Base-by-base conservation (phyloP, 2,888 invertebrate species). In the Tanaodytes sp. region DNA sequence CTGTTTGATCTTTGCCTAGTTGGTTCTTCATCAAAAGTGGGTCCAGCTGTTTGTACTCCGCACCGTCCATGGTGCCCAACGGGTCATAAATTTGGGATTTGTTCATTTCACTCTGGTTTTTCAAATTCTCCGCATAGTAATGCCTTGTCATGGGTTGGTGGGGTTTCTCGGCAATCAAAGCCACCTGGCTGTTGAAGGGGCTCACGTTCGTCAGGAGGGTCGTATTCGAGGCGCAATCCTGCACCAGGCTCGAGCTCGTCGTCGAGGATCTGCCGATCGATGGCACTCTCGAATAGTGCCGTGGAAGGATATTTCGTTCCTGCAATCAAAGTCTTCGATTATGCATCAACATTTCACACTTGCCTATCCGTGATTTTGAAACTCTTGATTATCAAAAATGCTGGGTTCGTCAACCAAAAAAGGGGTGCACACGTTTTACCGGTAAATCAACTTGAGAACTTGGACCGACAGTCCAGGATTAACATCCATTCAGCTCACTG, bases 151-250 rank as follows among this genome's bases (percentile, higher is more conserved):
- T 30, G 5, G 59, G 39, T 0, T 66, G 59, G 4, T 71, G 75
- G 4, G 9, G 3, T 14, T 75, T 78, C 43, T 79, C 78, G 3
- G 71, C 57, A 39, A 80, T 73, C 3, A 84, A 71, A 1, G 82
- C 76, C 8, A 80, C 79, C 18, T 85, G 84, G 62, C 84, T 85
- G 79, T 82, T 84, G 80, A 84, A 85, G 4, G 84, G 82, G 36
- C 84, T 84, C 16, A 78, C 77, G 71, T 79, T 84, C 23, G 83
- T 83, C 49, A 77, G 75, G 37, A 85, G 79, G 27, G 84, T 84
- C 2, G 81, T 63, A 45, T 80, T 84, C 18, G 84, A 85, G 20
- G 84, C 79, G 61, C 84, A 84, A 51, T 85, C 85, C 59, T 80
- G 75, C 33, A 71, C 79, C 58, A 82, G 66, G 30, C 61, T 79